A percentile compares a stretch with the other conserved stretches of the same genome.
These are phyloP conservation scores for Dendroctonus ponderosae DNA, from an alignment of 1,140 invertebrate genomes.

Conservation along the genomic window DNA sequence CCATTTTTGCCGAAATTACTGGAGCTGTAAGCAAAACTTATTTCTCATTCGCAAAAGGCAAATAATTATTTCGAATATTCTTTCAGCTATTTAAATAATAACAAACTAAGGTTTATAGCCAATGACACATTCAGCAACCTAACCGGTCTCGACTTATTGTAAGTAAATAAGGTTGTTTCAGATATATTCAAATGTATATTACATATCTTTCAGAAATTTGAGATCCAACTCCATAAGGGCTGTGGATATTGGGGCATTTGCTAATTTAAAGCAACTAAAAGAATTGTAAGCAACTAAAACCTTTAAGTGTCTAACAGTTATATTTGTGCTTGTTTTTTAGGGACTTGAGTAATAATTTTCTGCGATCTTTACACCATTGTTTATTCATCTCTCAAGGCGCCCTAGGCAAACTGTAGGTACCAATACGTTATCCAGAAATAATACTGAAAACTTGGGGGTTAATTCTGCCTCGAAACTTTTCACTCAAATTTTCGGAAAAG, in stretches of 20 bases:
- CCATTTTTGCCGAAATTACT: constrained; percentile 52
- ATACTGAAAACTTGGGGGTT: no score
- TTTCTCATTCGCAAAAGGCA: neutral
- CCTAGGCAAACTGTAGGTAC: constrained; percentile 22
- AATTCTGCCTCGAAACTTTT: no score
- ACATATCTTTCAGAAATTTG: constrained; percentile 41
- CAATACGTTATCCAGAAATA: no score
- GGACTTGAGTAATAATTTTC: constrained; percentile 10
- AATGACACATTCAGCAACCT: constrained; percentile 16
- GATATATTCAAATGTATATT: no score
- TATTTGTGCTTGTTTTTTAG: constrained; percentile 16
- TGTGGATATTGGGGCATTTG: constrained; percentile 53
- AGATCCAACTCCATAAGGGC: constrained; percentile 48
- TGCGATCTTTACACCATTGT: neutral
- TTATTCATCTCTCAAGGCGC: constrained; percentile 7
- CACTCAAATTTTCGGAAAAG: neutral
- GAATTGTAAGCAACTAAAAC: constrained; percentile 55
- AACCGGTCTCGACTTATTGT: constrained; percentile 14
- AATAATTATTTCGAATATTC: constrained; percentile 16
- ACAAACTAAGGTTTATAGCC: constrained; percentile 9
- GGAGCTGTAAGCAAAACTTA: constrained; percentile 55
- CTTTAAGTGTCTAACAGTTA: constrained; percentile 10
- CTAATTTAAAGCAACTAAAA: constrained; percentile 51
- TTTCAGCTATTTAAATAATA: constrained; percentile 25
- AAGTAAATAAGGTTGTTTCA: constrained; percentile 3